These are phyloP conservation scores for Natrix natrix DNA, from an alignment of 2,797 vertebrate genomes.

Conservation along the genomic window DNA sequence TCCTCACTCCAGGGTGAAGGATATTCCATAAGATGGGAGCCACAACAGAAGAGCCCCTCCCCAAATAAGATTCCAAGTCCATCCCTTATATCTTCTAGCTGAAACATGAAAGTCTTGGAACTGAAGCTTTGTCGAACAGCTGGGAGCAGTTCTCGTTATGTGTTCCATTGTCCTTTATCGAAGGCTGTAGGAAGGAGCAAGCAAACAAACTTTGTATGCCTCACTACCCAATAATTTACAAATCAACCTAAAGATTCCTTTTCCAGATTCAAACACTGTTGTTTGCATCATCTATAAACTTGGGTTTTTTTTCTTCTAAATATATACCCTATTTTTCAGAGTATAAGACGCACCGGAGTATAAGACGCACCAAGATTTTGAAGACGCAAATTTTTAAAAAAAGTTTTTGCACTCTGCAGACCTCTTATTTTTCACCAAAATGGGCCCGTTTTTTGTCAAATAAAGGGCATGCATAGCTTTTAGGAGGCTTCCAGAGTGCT, in stretches of 20 bases:
- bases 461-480: too few relatives aligned
- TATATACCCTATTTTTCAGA: background rate
- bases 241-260: background rate
- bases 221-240: background rate
- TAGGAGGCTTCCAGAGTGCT: too few relatives aligned
- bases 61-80: background rate
- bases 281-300: background rate
- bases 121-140: background rate
- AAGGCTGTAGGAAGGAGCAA: background rate
- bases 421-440: too few relatives aligned
- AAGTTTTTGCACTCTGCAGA: too few relatives aligned
- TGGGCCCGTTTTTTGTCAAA: too few relatives aligned
- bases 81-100: background rate
- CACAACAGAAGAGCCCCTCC: too few relatives aligned
- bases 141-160: background rate
- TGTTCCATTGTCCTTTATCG: background rate
- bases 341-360: too few relatives aligned
- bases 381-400: too few relatives aligned
- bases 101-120: background rate
- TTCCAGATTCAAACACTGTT: background rate
- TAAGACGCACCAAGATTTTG: too few relatives aligned
- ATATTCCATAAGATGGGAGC: too few relatives aligned
- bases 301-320: background rate
- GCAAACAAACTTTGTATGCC: background rate
- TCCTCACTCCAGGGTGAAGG: background rate